Percentiles rank a stretch among this genome's conserved stretches.
phyloP scores from a whole-genome alignment of 1,140 invertebrate species.

The Ips typographus region DNA sequence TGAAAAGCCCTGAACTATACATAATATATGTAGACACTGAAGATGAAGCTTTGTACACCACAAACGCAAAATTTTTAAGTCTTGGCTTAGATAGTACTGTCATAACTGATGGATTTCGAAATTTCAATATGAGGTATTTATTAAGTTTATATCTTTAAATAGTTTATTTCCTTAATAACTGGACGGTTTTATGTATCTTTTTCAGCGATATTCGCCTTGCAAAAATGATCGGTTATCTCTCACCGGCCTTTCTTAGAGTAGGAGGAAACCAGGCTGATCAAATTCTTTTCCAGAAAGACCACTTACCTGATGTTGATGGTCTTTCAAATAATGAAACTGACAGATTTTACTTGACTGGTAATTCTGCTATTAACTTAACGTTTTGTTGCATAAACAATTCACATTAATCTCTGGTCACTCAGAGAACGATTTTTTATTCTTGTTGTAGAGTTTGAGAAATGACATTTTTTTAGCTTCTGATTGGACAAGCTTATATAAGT shows the following conservation, averaged over 20 bases:
- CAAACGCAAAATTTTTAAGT: slow-evolving; percentile 45
- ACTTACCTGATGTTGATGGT: slow-evolving; percentile 25
- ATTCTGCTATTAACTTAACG: no score
- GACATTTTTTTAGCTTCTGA: slow-evolving; percentile 44
- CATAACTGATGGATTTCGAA: slow-evolving; percentile 44
- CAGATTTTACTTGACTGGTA: no score
- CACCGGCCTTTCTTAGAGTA: slow-evolving; percentile 63
- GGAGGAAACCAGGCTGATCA: slow-evolving; percentile 69
- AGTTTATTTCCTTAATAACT: background rate
- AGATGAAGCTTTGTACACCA: slow-evolving; percentile 10
- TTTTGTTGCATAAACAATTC: no score
- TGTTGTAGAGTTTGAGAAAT: slow-evolving; percentile 33
- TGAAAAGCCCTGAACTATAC: background rate
- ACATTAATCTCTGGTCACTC: no score
- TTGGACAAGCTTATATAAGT: slow-evolving; percentile 63
- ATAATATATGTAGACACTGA: slow-evolving; percentile 23
- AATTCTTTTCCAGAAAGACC: slow-evolving; percentile 55
- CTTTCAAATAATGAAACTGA: slow-evolving; percentile 44
- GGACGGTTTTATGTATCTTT: no score
- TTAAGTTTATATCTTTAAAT: slow-evolving; percentile 8
- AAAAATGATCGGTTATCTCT: slow-evolving; percentile 58
- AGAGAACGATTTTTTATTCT: no score
- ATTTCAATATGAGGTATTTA: slow-evolving; percentile 45
- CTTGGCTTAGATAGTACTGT: slow-evolving; percentile 45
- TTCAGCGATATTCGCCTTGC: slow-evolving; percentile 54